These are phyloP conservation scores for Pseudorasbora parva DNA, from an alignment of 2,113 vertebrate genomes.

Conservation along the genomic window DNA sequence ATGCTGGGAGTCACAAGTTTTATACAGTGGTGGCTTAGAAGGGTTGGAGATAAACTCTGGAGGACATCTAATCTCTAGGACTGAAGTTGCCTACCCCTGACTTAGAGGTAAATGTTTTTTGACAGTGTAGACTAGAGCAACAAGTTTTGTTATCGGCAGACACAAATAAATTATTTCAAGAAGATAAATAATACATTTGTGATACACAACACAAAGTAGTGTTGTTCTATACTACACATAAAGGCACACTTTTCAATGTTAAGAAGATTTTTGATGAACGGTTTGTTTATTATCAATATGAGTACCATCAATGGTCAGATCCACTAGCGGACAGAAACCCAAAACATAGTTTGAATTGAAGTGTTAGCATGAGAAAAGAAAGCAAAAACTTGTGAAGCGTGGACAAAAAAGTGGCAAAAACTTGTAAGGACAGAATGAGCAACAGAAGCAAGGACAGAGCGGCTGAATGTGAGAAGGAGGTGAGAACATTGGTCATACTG, in stretches of 20 bases:
- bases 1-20: too few relatives aligned
- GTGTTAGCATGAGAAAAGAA: neutral
- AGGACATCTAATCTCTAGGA: too few relatives aligned
- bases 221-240: neutral
- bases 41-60: too few relatives aligned
- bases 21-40: too few relatives aligned
- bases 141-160: neutral
- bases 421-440: neutral
- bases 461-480: neutral
- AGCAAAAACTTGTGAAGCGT: neutral
- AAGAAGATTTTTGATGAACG: neutral
- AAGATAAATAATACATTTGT: neutral
- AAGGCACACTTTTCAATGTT: neutral
- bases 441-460: neutral
- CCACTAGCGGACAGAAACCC: neutral
- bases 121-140: too few relatives aligned
- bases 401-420: neutral
- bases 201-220: neutral
- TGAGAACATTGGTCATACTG: neutral
- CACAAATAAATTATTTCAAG: conserved; percentile 14
- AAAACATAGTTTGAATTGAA: neutral
- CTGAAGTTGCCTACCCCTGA: too few relatives aligned
- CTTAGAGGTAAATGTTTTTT: too few relatives aligned
- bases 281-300: neutral
- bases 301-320: neutral